Conservation (phyloP, 2,888 invertebrate genomes). For the Unio delphinus region DNA sequence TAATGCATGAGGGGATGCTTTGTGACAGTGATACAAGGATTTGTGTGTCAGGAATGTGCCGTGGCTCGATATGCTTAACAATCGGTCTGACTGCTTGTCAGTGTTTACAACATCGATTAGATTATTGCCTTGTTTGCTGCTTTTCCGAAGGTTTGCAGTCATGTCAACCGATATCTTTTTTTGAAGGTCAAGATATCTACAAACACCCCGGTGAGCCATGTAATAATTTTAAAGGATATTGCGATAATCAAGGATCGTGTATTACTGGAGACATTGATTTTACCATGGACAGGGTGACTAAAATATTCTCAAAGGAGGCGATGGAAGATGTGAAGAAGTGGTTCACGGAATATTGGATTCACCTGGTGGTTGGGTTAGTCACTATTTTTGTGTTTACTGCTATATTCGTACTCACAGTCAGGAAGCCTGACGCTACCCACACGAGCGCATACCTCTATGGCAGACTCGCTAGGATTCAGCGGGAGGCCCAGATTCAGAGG, state of each 20-base stretch:
- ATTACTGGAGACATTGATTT: slow-evolving; percentile 23
- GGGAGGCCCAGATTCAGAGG: slow-evolving; percentile 39
- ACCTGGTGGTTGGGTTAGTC: slow-evolving; percentile 24
- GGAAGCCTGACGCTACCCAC: slow-evolving; percentile 27
- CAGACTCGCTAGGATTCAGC: slow-evolving; percentile 33
- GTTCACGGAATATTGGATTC: slow-evolving; percentile 46
- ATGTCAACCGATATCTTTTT: slow-evolving; percentile 11
- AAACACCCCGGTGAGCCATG: slow-evolving; percentile 38
- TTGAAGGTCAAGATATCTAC: slow-evolving; percentile 2
- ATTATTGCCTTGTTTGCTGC: slow-evolving; percentile 49
- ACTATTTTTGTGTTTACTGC: slow-evolving; percentile 16
- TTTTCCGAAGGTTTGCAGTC: slow-evolving; percentile 19
- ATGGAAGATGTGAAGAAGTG: slow-evolving; percentile 28
- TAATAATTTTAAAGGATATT: slow-evolving; percentile 33
- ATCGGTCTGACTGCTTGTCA: slow-evolving; percentile 35
- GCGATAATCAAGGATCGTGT: slow-evolving; percentile 28
- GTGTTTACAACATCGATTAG: slow-evolving; percentile 14
- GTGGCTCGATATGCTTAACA: slow-evolving; percentile 36
- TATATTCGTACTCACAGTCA: slow-evolving; percentile 36
- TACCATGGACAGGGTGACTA: slow-evolving; percentile 23
- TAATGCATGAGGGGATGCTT: slow-evolving; percentile 28
- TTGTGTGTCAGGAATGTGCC: slow-evolving; percentile 43
- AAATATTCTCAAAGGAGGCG: slow-evolving; percentile 25
- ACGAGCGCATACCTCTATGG: slow-evolving; percentile 42
- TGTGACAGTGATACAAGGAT: slow-evolving; percentile 42